Base-by-base conservation (phyloP, 2,113 vertebrate genomes). In the Malurus elegans region DNA sequence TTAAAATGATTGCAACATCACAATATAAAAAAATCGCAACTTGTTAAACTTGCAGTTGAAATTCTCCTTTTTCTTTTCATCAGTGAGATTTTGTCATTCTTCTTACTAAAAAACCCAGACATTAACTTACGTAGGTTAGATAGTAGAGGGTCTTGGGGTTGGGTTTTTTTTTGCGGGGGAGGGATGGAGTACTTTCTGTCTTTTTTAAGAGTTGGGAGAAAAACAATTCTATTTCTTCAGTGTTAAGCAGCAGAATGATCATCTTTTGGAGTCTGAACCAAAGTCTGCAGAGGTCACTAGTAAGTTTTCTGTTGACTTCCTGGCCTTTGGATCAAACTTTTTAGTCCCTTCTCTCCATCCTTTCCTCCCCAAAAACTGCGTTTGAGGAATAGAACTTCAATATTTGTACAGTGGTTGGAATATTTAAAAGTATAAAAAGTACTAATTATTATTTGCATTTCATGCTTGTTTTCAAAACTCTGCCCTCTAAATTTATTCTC, bases 391-490 rank as follows among this genome's bases (percentile, higher is more conserved):
- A 44, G 31, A 60, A 54, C 61, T 34, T 51, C 54, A 62, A 7
- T 92, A 80, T 88, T 78, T 94, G 40, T 79, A 50, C 60, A 92
- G 66, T 57, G 26, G 56, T 93, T 84, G 53, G 40, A 65, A 91
- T 90, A 83, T 84, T 45, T 92, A 60, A 93, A 80, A 86, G 18
- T 83, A 88, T 58, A 48, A 14, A 61, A 62, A 78, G 50, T 85
- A 40, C 32, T 65, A 79, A 91, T 62, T 86, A 57, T 71, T 64
- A 34, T 81, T 90, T 88, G n/a, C n/a, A 54, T 91, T 95, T 95
- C 96, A 79, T 93, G 66, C 56, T 96, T 20, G 58, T 93, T 96
- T 97, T 93, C 87, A 95, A 83, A 96, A 80, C 83, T 94, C 44
- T 72, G 53, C 58, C 94, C 38, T 95, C 69, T 69, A 86, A 96